Evolutionary conservation across 2,888 invertebrate species (phyloP), one percentile per base, ranked within the genome.

Genomic region (Phyllotreta striolata): DNA sequence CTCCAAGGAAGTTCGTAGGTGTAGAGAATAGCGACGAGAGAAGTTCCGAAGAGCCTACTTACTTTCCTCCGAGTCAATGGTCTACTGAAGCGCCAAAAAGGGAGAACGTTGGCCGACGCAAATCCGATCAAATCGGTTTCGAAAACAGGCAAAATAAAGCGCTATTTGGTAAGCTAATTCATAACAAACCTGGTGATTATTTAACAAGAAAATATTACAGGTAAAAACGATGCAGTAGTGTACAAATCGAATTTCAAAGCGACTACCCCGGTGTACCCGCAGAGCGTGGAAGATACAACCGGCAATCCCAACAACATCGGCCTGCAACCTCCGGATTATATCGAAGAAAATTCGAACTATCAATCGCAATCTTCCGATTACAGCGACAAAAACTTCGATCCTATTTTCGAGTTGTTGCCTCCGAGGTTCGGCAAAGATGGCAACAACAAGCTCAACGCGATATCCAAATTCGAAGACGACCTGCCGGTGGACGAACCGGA

Each of bases 41-140:
- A 81, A 80, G 72, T 6, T 72, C 74, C 5, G 84, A 80, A 60
- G 84, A 84, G 69, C 79, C 81, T 14, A 82, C 81, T 65, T 86
- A 85, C 72, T 80, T 84, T 34, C 82, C 86, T 0, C 86, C 87
- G 0, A 82, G 83, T 6, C 84, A 84, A 61, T 86, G 86, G 86
- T 85, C 86, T 0, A 86, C 84, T 0, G 82, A 84, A 56, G 75
- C 76, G 58, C 72, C 73, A 62, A 68, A 62, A 40, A 24, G 24
- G 4, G 2, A 24, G 24, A 24, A 24, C 24, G 24, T 24, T 24
- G 24, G 24, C 4, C 66, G 44, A 24, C 37, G 66, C 0, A 68
- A 71, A 34, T 70, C 67, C 6, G 35, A 57, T 6, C 35, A 24
- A 24, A 24, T 24, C 24, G 24, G 24, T 24, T 24, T 24, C 24